Base-by-base conservation (phyloP, 2,113 vertebrate species). In the Nyctereutes procyonoides region DNA sequence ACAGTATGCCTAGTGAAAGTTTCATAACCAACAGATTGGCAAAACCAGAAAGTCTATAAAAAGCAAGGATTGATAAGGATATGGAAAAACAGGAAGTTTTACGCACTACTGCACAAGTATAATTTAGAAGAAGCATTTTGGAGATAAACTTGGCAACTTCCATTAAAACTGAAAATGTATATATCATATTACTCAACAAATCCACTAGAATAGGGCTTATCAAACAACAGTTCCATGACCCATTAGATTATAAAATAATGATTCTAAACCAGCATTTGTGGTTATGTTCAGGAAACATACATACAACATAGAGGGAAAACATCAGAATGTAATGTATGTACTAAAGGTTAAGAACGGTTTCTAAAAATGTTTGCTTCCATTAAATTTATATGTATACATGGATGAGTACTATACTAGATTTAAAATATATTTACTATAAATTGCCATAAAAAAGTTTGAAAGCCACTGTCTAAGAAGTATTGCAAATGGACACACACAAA, bases 391-490 rank as follows among this genome's bases (percentile, higher is more conserved):
- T 71, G 32, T 85, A 9, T 69, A 53, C 79, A 55, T 6, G 11
- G n/a, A 13, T 22, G 12, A n/a, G 7, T 56, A 62, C 19, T 48
- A 73, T 20, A 55, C 13, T 85, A 53, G n/a, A 84, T 79, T 93
- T 93, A 93, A 93, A 93, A 93, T 79, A 62, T 26, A 65, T 82
- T 87, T 94, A 74, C 26, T 32, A 22, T 28, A 69, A 26, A 12
- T 60, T 87, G 20, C 51, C 10, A 53, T 87, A 67, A 92, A 87
- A 81, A 88, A 38, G n/a, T 84, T 62, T 96, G n/a, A 86, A 94
- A 94, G 73, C 22, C 56, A 87, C 48, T 60, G 19, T 38, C 74
- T 58, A 87, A 74, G 7, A 92, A 92, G 65, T 58, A 96, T 60
- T 53, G 19, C 55, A 65, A 53, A 38, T 60, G 11, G 58, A 19